Evolutionary conservation across 2,888 invertebrate genomes (phyloP).

Genomic region (Nomada ferruginata): DNA sequence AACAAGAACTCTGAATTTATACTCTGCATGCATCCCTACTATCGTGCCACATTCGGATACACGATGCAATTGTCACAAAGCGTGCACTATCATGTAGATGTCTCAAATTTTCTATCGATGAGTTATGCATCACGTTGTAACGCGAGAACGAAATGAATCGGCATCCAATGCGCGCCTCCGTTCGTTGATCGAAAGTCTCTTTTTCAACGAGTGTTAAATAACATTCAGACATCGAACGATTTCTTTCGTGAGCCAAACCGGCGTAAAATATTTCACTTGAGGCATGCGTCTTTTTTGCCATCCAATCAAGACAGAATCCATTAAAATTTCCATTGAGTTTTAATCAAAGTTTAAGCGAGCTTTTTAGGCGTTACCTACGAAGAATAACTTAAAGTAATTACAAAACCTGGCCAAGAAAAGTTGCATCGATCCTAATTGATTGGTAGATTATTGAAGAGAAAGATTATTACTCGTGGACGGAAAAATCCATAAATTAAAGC

Average conservation of each 20-base stretch:
- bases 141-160: slow-evolving; percentile 37
- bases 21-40: slow-evolving; percentile 27
- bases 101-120: slow-evolving; percentile 56
- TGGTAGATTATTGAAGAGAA: not conserved
- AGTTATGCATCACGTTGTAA: slow-evolving; percentile 42
- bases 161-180: slow-evolving; percentile 21
- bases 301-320: not conserved
- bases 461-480: not conserved
- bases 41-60: slow-evolving; percentile 29
- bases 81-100: slow-evolving; percentile 28
- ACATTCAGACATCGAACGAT: not conserved
- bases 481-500: not conserved
- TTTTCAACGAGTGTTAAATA: not conserved
- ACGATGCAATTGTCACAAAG: slow-evolving; percentile 41
- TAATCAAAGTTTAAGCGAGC: too few relatives aligned
- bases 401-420: not conserved
- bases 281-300: not conserved
- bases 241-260: slow-evolving; percentile 11
- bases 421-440: not conserved
- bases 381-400: not conserved
- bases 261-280: not conserved
- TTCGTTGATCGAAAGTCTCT: not conserved
- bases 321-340: not conserved
- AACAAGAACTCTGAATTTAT: slow-evolving; percentile 37
- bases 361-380: too few relatives aligned